A percentile compares a stretch with the other conserved stretches of the same genome.
These are phyloP conservation scores for Bradypus variegatus DNA, from an alignment of 2,797 vertebrate species.

Conservation along the genomic window DNA sequence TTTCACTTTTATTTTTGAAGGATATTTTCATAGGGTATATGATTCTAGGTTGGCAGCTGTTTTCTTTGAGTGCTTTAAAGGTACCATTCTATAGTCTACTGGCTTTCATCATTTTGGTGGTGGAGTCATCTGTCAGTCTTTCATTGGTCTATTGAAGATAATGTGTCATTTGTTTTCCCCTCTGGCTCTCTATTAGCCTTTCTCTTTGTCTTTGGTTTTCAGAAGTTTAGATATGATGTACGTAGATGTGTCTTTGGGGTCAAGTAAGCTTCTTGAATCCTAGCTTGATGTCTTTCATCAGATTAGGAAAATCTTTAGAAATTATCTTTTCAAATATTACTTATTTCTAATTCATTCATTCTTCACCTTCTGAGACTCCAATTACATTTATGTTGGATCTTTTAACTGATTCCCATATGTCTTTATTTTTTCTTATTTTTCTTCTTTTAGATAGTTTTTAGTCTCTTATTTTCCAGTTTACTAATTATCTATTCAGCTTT, in stretches of 20 bases:
- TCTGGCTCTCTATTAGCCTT: neutral
- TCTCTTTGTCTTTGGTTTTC: neutral
- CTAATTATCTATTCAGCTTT: neutral
- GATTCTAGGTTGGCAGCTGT: fast-evolving
- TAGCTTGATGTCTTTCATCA: neutral
- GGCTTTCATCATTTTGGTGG: too few relatives aligned
- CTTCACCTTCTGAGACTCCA: neutral
- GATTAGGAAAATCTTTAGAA: neutral
- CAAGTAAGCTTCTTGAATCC: neutral
- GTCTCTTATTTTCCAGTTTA: neutral
- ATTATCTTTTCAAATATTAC: neutral
- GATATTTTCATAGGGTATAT: neutral
- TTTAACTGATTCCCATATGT: neutral
- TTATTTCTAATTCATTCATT: neutral
- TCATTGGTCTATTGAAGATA: fast-evolving
- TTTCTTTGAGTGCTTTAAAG: too few relatives aligned
- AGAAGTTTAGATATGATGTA: neutral
- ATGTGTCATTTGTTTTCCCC: neutral
- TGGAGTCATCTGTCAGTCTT: neutral
- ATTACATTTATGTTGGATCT: neutral
- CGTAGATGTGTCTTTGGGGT: too few relatives aligned
- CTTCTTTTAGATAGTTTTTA: neutral
- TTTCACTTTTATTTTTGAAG: neutral
- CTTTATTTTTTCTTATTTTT: neutral
- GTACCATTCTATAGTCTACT: fast-evolving